A percentile compares a stretch with the other conserved stretches of the same genome.
Evolutionary conservation across 2,888 invertebrate species (phyloP).

Genomic region (Terebella lapidaria): DNA sequence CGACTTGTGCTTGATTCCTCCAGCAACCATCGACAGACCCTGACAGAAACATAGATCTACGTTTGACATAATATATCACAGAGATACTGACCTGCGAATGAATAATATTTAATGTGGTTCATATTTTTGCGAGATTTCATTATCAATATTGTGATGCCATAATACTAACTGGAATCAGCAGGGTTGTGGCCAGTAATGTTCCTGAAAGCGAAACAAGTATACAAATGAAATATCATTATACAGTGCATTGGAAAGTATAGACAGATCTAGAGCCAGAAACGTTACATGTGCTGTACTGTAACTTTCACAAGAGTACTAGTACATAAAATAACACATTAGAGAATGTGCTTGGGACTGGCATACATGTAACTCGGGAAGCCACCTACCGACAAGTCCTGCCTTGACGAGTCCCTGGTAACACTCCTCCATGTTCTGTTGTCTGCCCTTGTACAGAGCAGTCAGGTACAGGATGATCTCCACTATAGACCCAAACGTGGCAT

Average conservation of each 20-base stretch:
- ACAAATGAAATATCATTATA: neutral
- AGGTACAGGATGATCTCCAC: slow-evolving; percentile 46
- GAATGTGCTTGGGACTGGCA: too few species aligned
- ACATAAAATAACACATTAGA: too few species aligned
- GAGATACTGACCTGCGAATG: too few species aligned
- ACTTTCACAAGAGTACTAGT: too few species aligned
- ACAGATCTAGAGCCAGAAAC: too few species aligned
- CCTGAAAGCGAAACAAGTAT: slow-evolving; percentile 27
- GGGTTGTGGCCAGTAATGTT: slow-evolving; percentile 40
- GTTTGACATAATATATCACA: neutral
- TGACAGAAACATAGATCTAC: slow-evolving; percentile 16
- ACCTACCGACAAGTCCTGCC: slow-evolving; percentile 41
- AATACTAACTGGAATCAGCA: slow-evolving; percentile 48
- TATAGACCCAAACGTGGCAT: slow-evolving; percentile 47
- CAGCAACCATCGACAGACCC: slow-evolving; percentile 47
- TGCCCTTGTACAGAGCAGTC: slow-evolving; percentile 36
- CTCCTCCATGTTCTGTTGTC: slow-evolving; percentile 1
- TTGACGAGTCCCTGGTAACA: slow-evolving; percentile 32
- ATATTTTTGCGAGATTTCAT: too few species aligned
- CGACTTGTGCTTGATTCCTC: slow-evolving; percentile 42
- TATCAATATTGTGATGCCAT: too few species aligned
- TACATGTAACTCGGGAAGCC: too few species aligned
- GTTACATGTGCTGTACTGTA: too few species aligned
- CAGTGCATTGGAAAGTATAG: neutral
- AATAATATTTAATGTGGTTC: too few species aligned